Conservation (phyloP, 1,140 invertebrate genomes). For the Drosophila orena region DNA sequence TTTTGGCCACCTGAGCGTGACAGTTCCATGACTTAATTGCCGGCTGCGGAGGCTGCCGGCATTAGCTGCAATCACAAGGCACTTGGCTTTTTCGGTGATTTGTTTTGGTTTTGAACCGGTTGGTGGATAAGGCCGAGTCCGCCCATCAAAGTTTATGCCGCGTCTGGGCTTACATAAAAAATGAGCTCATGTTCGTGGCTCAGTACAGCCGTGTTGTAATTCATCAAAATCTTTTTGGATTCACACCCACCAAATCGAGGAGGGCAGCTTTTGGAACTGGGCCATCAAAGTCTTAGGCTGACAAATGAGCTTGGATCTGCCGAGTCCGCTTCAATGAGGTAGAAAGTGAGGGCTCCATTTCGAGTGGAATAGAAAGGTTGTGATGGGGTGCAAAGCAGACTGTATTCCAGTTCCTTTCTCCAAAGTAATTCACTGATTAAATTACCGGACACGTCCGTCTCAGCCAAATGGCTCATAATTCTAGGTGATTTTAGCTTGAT, state of each 20-base stretch:
- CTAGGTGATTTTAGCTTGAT: conserved; percentile 44
- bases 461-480: conserved; percentile 28
- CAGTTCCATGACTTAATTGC: conserved; percentile 61
- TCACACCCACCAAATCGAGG: conserved; percentile 13
- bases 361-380: conserved; percentile 41
- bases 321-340: conserved; percentile 17
- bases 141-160: conserved; percentile 61
- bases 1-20: conserved; percentile 37
- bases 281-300: conserved; percentile 49
- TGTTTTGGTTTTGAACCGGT: conserved; percentile 46
- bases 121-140: conserved; percentile 47
- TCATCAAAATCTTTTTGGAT: conserved; percentile 62
- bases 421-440: conserved; percentile 68
- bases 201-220: conserved; percentile 54
- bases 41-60: conserved; percentile 17
- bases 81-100: conserved; percentile 57
- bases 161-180: conserved; percentile 71
- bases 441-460: conserved; percentile 67
- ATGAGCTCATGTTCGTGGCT: conserved; percentile 60
- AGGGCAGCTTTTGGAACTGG: conserved; percentile 30
- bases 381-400: conserved; percentile 50
- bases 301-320: conserved; percentile 61
- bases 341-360: conserved; percentile 40
- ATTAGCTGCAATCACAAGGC: conserved; percentile 58
- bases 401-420: conserved; percentile 7